These are phyloP conservation scores for Anomalospiza imberbis DNA, from an alignment of 2,797 vertebrate genomes.

Conservation along the genomic window DNA sequence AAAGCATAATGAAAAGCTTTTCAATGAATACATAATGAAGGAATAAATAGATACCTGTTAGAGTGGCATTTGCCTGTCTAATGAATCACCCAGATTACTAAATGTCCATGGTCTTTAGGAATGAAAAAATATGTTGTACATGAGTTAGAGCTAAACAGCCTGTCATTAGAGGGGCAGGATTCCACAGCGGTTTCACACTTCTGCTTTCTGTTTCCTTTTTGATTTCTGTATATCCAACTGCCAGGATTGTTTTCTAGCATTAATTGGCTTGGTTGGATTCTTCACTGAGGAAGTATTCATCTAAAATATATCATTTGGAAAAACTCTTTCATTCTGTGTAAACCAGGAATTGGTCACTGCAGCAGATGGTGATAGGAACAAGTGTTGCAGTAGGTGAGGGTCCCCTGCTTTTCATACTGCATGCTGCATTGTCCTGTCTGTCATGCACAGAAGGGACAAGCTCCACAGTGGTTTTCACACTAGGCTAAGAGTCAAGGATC, in stretches of 20 bases:
- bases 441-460: not conserved
- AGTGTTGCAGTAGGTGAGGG: not conserved
- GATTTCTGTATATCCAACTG: not conserved
- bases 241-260: not conserved
- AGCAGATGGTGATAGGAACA: not conserved
- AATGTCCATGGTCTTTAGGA: not conserved
- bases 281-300: not conserved
- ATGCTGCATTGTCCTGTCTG: not conserved
- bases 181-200: not conserved
- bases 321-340: not conserved
- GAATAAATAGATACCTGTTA: not conserved
- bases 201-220: not conserved
- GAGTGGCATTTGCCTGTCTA: not conserved
- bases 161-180: not conserved
- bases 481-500: not conserved
- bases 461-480: not conserved
- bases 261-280: not conserved
- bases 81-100: not conserved
- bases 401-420: not conserved
- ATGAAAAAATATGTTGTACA: not conserved
- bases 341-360: not conserved
- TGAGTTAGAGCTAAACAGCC: not conserved
- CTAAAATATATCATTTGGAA: not conserved
- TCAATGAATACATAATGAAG: not conserved
- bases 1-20: not conserved